Evolutionary conservation across 1,140 invertebrate species (phyloP).

Genomic region (Penaeus vannamei): DNA sequence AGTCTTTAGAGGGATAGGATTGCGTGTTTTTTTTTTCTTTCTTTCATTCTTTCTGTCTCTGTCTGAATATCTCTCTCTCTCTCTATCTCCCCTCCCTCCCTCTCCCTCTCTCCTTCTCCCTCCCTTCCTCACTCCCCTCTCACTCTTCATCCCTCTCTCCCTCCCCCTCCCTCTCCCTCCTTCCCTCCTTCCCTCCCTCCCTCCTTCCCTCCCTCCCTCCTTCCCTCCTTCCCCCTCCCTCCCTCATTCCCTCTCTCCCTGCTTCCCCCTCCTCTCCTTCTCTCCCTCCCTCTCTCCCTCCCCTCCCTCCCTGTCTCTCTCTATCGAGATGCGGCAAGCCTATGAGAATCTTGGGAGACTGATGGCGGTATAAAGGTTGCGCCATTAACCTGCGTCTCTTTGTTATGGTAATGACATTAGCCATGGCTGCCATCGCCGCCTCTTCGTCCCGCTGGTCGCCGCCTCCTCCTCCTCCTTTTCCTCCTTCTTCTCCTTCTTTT

Average conservation of each 20-base stretch:
- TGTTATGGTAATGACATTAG: conserved; percentile 1
- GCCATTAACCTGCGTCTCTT: not conserved
- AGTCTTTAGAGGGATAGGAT: too few species aligned
- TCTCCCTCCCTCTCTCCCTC: too few species aligned
- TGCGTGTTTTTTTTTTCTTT: too few species aligned
- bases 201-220: not conserved
- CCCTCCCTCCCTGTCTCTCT: too few species aligned
- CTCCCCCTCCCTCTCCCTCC: not conserved
- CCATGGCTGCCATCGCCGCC: not conserved
- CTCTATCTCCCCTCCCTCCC: too few species aligned
- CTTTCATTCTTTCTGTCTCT: too few species aligned
- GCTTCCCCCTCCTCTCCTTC: not conserved
- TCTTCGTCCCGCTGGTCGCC: not conserved
- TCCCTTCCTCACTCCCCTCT: too few species aligned
- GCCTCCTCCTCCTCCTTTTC: not conserved
- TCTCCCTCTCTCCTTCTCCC: too few species aligned
- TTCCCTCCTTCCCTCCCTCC: not conserved
- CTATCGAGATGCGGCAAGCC: not conserved
- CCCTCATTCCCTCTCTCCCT: not conserved
- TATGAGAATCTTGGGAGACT: not conserved
- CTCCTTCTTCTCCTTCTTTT: not conserved
- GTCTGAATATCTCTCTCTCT: too few species aligned
- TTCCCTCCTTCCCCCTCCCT: not conserved
- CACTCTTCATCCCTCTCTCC: not conserved
- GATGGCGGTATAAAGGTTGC: not conserved